A percentile compares a stretch with the other conserved stretches of the same genome.
Evolutionary conservation across 2,888 invertebrate species (phyloP).

Genomic region (Agrenia bidenticulata): DNA sequence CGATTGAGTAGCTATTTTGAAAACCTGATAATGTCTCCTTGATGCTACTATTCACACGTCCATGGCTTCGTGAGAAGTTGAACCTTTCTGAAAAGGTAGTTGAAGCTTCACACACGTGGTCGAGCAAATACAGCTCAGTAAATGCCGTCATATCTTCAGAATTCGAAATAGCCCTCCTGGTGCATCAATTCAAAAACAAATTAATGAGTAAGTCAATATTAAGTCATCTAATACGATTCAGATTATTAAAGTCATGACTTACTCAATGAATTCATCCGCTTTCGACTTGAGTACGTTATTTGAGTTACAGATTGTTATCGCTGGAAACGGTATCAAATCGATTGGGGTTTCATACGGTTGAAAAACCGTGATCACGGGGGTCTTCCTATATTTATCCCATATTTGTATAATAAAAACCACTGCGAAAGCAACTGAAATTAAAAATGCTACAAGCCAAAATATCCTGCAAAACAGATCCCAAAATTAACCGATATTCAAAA

Average conservation of each 20-base stretch:
- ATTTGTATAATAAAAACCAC: constrained; percentile 32
- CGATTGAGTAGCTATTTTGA: constrained; percentile 2
- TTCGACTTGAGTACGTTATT: constrained; percentile 41
- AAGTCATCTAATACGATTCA: too few relatives aligned
- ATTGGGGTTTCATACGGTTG: constrained; percentile 33
- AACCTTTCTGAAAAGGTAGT: constrained; percentile 33
- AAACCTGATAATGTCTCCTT: constrained; percentile 6
- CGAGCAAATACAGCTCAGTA: constrained; percentile 23
- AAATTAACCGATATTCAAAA: too few relatives aligned
- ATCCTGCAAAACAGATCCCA: too few relatives aligned
- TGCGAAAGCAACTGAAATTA: constrained; percentile 21
- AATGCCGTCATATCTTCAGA: background rate
- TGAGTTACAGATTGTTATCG: constrained; percentile 46
- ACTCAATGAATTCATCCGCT: constrained; percentile 29
- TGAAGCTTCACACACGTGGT: constrained; percentile 38
- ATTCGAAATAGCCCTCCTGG: too few relatives aligned
- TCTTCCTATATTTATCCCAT: constrained; percentile 32
- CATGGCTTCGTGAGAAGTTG: constrained; percentile 28
- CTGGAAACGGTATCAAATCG: constrained; percentile 46
- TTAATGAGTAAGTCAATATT: too few relatives aligned
- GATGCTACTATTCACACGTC: constrained; percentile 6
- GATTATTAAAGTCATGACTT: too few relatives aligned
- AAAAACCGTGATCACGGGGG: constrained; percentile 44
- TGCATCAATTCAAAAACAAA: too few relatives aligned
- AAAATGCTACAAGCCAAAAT: constrained; percentile 43